phyloP scores from a whole-genome alignment of 2,797 vertebrate species.

The Pipistrellus pipistrellus region DNA sequence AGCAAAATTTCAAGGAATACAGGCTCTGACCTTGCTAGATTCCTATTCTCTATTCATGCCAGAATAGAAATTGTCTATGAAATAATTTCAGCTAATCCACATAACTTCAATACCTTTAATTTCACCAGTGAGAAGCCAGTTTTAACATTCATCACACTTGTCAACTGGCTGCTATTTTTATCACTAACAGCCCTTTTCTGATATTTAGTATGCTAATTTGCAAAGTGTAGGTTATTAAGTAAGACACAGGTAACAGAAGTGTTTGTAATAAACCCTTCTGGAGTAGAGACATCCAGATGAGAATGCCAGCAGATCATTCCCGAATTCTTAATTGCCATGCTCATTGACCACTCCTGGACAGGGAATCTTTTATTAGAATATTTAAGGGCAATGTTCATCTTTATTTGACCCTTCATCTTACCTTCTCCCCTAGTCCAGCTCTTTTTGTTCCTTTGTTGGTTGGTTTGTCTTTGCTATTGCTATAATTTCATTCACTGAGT shows the following conservation, averaged over 20 bases:
- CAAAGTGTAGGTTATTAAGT: constrained; percentile 20
- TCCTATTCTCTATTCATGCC: neutral
- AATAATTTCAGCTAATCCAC: constrained; percentile 25
- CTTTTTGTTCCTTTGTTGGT: constrained; percentile 22
- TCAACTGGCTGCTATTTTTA: constrained; percentile 77
- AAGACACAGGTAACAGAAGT: constrained; percentile 17
- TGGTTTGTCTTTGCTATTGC: neutral
- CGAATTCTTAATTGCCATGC: neutral
- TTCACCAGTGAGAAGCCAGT: constrained; percentile 33
- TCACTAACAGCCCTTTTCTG: constrained; percentile 70
- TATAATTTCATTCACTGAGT: neutral
- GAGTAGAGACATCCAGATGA: neutral
- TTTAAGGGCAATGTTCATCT: neutral
- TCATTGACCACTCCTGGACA: neutral
- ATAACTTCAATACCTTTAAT: constrained; percentile 39
- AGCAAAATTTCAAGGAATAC: neutral
- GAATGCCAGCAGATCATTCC: neutral
- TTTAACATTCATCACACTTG: constrained; percentile 57
- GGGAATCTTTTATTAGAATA: neutral
- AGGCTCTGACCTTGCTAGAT: neutral
- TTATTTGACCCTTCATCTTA: neutral
- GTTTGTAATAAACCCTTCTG: neutral
- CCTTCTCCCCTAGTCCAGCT: neutral
- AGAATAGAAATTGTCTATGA: neutral
- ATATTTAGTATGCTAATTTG: constrained; percentile 75